Evolutionary conservation across 2,797 vertebrate species (phyloP).

Genomic region (Melanotaenia pygmaea): DNA sequence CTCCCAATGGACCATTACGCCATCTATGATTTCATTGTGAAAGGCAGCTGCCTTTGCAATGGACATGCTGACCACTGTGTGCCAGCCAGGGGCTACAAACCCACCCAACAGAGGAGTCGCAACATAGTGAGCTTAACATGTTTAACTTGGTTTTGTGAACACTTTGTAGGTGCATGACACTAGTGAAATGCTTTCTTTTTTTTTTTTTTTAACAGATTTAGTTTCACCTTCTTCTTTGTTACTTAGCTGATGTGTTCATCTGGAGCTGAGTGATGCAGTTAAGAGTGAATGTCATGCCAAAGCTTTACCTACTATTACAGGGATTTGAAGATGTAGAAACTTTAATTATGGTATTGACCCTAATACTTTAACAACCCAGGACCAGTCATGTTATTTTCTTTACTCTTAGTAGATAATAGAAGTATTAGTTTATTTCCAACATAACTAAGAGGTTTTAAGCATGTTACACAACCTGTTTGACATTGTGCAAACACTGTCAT

Average conservation of each 20-base stretch:
- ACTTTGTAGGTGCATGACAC: conserved; percentile 15
- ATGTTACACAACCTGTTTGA: conserved; percentile 18
- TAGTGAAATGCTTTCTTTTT: neutral
- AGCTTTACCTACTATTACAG: conserved; percentile 70
- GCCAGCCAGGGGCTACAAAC: conserved; percentile 80
- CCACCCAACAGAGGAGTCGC: conserved; percentile 60
- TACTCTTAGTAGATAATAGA: conserved; percentile 57
- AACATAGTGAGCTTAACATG: conserved; percentile 84
- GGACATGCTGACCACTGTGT: conserved; percentile 94
- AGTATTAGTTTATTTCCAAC: conserved; percentile 43
- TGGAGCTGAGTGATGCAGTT: conserved; percentile 36
- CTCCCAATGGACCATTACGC: conserved; percentile 84
- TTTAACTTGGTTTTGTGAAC: neutral
- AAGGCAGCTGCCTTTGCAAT: conserved; percentile 95
- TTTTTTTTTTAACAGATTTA: conserved; percentile 16
- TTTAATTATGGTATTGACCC: conserved; percentile 66
- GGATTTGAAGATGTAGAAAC: conserved; percentile 68
- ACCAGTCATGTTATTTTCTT: conserved; percentile 53
- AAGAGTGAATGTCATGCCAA: conserved; percentile 54
- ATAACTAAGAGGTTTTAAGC: conserved; percentile 17
- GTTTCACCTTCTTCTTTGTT: conserved; percentile 61
- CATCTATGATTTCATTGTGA: conserved; percentile 93
- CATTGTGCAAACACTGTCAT: conserved; percentile 20
- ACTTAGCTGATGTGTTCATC: conserved; percentile 51
- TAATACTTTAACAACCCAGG: conserved; percentile 64